Conservation (phyloP, 92 coral and sea anemone species). For the Nematostella vectensis region DNA sequence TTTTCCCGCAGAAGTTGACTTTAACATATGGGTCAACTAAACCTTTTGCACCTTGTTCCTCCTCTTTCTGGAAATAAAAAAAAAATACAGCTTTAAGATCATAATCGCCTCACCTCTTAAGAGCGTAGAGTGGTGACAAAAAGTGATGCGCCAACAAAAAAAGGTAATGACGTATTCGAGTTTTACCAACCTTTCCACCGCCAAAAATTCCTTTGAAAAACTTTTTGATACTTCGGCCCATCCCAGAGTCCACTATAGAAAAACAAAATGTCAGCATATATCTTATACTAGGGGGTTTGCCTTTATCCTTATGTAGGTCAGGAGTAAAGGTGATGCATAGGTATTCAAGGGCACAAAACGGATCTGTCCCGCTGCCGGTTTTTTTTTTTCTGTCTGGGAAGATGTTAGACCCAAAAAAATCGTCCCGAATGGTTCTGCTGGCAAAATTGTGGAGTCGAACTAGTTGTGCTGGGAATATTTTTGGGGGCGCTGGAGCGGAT, state of each 20-base stretch:
- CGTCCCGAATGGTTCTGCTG: too few species aligned
- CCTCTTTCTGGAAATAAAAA: conserved; percentile 37
- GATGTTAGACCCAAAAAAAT: too few species aligned
- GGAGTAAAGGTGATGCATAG: not conserved
- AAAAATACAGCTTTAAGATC: not conserved
- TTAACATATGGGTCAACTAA: conserved; percentile 90
- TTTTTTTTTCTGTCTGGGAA: too few species aligned
- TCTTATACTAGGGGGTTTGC: not conserved
- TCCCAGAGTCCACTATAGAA: conserved; percentile 80
- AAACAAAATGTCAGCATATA: too few species aligned
- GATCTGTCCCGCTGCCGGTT: too few species aligned
- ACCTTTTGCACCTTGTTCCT: conserved; percentile 43
- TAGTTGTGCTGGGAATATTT: too few species aligned
- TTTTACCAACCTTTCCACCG: conserved; percentile 29
- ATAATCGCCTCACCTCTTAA: too few species aligned
- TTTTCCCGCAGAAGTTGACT: conserved; percentile 89
- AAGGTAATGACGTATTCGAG: too few species aligned
- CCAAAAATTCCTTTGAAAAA: conserved; percentile 82
- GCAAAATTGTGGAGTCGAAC: too few species aligned
- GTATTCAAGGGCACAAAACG: too few species aligned
- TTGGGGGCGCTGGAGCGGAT: too few species aligned
- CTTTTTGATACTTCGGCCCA: conserved; percentile 89
- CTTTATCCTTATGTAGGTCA: not conserved
- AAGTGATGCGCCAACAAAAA: conserved; percentile 1
- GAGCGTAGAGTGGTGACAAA: too few species aligned